Evolutionary conservation across 1,140 invertebrate species (phyloP), one percentile per base, ranked within the genome.

Genomic region (Laupala kohalensis): DNA sequence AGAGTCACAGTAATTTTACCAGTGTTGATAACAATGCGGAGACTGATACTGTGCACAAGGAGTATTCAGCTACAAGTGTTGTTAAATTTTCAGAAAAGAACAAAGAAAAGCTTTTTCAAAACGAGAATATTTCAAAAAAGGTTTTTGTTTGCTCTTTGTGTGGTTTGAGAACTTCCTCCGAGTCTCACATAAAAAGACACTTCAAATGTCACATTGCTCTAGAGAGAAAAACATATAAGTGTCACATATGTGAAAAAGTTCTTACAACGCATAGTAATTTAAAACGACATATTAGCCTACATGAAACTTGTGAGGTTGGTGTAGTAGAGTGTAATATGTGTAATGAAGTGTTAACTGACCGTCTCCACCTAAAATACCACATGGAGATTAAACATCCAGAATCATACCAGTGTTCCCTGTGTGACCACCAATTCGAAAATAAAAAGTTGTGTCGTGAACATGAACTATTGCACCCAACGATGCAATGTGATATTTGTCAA

Each of bases 191-290:
- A 25, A 73, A 73, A 29, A 70, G 67, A 66, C 72, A 73, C 62
- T 62, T 70, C 19, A 73, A 73, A 64, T 27, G 53, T 19, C 72
- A 73, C 37, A 25, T 73, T 28, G 72, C 69, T 3, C 23, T 73
- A 1, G 68, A 70, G 25, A 73, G 53, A 24, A 73, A 73, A 64
- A 67, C 64, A 4, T 70, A 70, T 70, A 64, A 70, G 64, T 73
- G 72, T 25, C 68, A 73, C 13, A 73, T 73, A 37, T 73, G 72
- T 25, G 65, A 70, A 27, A 64, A 70, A 30, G 69, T 73, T 15
- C 69, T 73, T 24, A 70, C 69, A 25, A 73, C 72, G 3, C 28
- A 26, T 13, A 70, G 72, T 53, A 70, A 67, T 30, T 30, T 73
- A 13, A 70, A 73, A 15, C 64, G 69, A 23, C 72, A 73, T 30